Conservation (phyloP, 2,888 invertebrate genomes). For the Clistopyga incitator region DNA sequence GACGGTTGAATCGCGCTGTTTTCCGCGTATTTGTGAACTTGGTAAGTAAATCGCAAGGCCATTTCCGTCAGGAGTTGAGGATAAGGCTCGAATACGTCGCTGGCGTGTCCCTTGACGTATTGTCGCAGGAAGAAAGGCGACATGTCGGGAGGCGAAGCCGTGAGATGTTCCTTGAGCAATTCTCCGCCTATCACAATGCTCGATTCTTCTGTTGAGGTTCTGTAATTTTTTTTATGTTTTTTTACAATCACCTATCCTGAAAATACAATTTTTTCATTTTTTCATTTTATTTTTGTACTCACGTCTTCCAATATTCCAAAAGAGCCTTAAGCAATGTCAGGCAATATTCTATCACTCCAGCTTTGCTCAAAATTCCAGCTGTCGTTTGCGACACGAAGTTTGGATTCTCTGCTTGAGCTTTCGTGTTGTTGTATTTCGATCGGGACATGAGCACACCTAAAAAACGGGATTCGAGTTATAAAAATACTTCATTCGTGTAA, state of each 20-base stretch:
- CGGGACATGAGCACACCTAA: constrained; percentile 91
- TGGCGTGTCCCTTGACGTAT: constrained; percentile 95
- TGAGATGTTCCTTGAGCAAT: constrained; percentile 92
- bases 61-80: constrained; percentile 98
- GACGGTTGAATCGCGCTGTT: constrained; percentile 77
- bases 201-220: constrained; percentile 82
- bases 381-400: constrained; percentile 89
- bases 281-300: constrained; percentile 63
- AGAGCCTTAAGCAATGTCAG: constrained; percentile 89
- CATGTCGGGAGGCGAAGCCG: constrained; percentile 95
- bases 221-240: constrained; percentile 55
- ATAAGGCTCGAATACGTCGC: constrained; percentile 97
- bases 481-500: not conserved
- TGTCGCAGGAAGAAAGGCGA: constrained; percentile 97
- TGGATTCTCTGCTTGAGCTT: constrained; percentile 83
- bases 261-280: not conserved
- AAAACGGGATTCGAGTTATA: not conserved
- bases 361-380: constrained; percentile 89
- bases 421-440: constrained; percentile 86
- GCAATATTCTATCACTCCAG: constrained; percentile 90
- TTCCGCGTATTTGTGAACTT: constrained; percentile 91
- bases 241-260: not conserved
- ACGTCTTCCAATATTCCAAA: constrained; percentile 91
- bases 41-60: constrained; percentile 96
- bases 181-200: constrained; percentile 87